Base-by-base conservation (phyloP, 1,140 invertebrate genomes). In the Drosophila pseudoananassae region DNA sequence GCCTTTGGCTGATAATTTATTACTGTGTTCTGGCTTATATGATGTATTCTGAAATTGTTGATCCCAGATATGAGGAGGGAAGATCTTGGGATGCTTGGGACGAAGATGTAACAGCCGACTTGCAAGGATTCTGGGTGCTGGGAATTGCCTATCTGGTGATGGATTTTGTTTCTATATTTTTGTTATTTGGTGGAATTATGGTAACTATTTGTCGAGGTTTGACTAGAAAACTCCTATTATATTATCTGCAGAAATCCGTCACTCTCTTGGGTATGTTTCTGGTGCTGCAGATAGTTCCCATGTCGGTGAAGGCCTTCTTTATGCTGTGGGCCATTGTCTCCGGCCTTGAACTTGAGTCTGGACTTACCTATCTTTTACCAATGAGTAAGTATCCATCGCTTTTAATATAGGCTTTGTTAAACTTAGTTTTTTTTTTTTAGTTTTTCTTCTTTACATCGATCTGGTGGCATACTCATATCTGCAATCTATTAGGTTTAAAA, bases 391-490 rank as follows among this genome's bases (percentile, higher is more conserved):
- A n/a, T 36, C 2, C 1, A 10, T 10, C 1, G 1, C 9, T 7
- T 12, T 3, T 40, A 43, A 14, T 14, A 10, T 14, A 9, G 1
- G 15, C 4, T 33, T 4, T 10, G 31, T 8, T 2, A 9, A 31
- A 31, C 9, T 20, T n/a, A n/a, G n/a, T n/a, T n/a, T n/a, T n/a
- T n/a, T n/a, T n/a, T 0, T 20, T 4, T 0, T 7, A 76, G 73
- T 51, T 8, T 6, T 55, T 9, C 1, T 76, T 2, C 7, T 66
- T 4, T 76, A 76, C 36, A 38, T 75, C 4, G 61, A 76, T 54
- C 2, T 68, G 31, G 45, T 55, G 10, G 46, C 45, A 0, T 55
- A 12, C 17, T 52, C 56, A 0, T 60, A 33, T 50, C 12, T 1
- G 0, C 1, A 49, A 75, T 0, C 8, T 58, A 0, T 47, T n/a